Evolutionary conservation across 2,113 vertebrate species (phyloP), one percentile per base, ranked within the genome.

Genomic region (Takifugu bimaculatus): DNA sequence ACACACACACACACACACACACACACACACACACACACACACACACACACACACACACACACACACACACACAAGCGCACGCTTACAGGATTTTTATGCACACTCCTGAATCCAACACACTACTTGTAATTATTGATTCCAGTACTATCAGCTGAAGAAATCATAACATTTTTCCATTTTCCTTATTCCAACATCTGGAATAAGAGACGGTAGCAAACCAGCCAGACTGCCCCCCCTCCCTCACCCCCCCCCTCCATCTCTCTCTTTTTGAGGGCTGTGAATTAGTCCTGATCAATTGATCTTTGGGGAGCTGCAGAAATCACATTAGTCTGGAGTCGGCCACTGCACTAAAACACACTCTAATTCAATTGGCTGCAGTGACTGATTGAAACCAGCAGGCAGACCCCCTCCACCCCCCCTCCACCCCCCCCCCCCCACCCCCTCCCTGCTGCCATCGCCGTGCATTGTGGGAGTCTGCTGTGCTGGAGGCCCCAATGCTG

Each of bases 201-300:
- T 48, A 52, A 65, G 50, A 74, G 60, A 77, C 52, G 26, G 55
- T 49, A 44, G 28, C 79, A 63, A 65, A 56, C 20, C 64, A 72
- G 57, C 68, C 84, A 87, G 78, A 78, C 63, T 6, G 61, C 50
- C 5, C 44, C 29, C 4, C 9, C 10, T 14, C 63, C 57, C n/a
- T 27, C 10, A n/a, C 53, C 42, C 32, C 42, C 42, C 50, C 13
- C 63, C 72, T 68, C 51, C 70, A 54, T 82, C 78, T 70, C 62
- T 80, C 76, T 85, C 83, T 91, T 80, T 88, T 86, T 87, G 86
- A 86, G 81, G 88, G 88, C 79, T 91, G 90, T 91, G 92, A 94
- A 94, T 94, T 93, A 95, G 94, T 95, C 95, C 93, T 93, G 93
- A 96, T 99, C 94, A 97, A 98, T 97, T 94, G 95, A 95, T 98